Evolutionary conservation across 2,888 invertebrate genomes (phyloP).

Genomic region (Drosophila maculinotata): DNA sequence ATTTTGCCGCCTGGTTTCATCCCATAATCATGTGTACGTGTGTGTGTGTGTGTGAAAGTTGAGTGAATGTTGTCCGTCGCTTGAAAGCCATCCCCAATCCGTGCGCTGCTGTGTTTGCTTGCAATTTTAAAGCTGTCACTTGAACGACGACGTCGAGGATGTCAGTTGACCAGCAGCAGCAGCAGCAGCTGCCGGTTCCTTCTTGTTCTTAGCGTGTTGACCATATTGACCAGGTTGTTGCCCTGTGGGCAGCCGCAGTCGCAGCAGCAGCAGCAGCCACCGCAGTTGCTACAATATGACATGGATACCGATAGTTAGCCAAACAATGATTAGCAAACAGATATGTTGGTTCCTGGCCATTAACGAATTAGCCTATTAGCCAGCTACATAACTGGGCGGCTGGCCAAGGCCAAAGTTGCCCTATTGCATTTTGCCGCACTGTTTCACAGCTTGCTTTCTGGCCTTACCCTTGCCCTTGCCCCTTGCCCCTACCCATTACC

Average conservation of each 20-base stretch:
- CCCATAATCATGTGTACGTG: constrained; percentile 8
- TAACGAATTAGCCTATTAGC: constrained; percentile 37
- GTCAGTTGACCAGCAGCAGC: constrained; percentile 35
- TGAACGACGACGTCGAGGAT: constrained; percentile 43
- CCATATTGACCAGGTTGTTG: constrained; percentile 46
- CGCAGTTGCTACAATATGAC: constrained; percentile 10
- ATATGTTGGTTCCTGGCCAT: constrained; percentile 9
- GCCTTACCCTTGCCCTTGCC: neutral
- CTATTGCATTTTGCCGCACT: neutral
- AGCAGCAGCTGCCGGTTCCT: constrained; percentile 33
- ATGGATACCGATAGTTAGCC: constrained; percentile 6
- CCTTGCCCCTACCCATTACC: neutral
- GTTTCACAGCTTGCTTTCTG: constrained; percentile 4
- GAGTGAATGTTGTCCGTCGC: constrained; percentile 31
- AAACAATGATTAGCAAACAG: constrained; percentile 20
- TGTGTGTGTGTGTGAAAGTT: constrained; percentile 34
- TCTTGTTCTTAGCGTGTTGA: constrained; percentile 21
- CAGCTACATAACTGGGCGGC: constrained; percentile 9
- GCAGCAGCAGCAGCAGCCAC: neutral
- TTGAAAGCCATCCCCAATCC: constrained; percentile 17
- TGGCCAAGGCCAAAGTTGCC: constrained; percentile 24
- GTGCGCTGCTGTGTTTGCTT: constrained; percentile 33
- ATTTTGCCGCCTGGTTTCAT: constrained; percentile 42
- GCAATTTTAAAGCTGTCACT: constrained; percentile 50
- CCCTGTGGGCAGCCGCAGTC: constrained; percentile 22